Conservation (phyloP, 2,888 invertebrate genomes). For the Perizoma affinitatum region DNA sequence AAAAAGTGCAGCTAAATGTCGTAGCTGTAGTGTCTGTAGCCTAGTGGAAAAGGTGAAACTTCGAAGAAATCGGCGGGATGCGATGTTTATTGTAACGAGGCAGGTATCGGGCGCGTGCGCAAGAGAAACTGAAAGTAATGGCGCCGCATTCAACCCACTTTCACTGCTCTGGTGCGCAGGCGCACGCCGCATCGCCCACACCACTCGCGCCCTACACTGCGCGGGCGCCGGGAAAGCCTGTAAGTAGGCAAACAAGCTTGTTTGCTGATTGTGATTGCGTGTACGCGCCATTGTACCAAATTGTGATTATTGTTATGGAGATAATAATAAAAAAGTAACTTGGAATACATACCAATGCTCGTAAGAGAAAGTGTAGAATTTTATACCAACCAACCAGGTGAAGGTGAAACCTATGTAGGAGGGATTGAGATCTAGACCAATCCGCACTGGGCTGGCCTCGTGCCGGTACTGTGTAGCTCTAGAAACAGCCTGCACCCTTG, state of each 20-base stretch:
- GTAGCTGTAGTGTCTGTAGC: slow-evolving; percentile 25
- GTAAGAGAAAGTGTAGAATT: slow-evolving; percentile 28
- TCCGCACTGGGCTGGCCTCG: slow-evolving; percentile 12
- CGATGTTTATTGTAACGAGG: slow-evolving; percentile 82
- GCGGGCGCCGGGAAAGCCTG: slow-evolving; percentile 37
- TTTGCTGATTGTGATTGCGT: slow-evolving; percentile 20
- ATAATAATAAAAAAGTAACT: slow-evolving; percentile 24
- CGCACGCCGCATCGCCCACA: slow-evolving; percentile 44
- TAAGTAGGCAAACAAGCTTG: slow-evolving; percentile 25
- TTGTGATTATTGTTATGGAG: slow-evolving; percentile 25
- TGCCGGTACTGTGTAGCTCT: slow-evolving; percentile 13
- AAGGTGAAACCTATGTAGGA: slow-evolving; percentile 24
- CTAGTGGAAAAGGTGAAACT: slow-evolving; percentile 82
- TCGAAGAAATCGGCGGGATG: slow-evolving; percentile 83
- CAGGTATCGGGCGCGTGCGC: slow-evolving; percentile 73
- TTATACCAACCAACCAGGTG: slow-evolving; percentile 15
- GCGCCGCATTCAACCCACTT: slow-evolving; percentile 82
- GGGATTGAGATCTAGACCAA: slow-evolving; percentile 22
- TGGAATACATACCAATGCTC: slow-evolving; percentile 20
- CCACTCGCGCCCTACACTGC: slow-evolving; percentile 45
- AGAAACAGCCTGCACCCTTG: slow-evolving; percentile 14
- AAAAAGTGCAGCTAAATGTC: slow-evolving; percentile 64
- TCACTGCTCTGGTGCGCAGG: slow-evolving; percentile 71
- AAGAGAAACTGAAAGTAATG: slow-evolving; percentile 83
- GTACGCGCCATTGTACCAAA: slow-evolving; percentile 18